phyloP scores from a whole-genome alignment of 2,113 vertebrate genomes.

The Oreamnos americanus region DNA sequence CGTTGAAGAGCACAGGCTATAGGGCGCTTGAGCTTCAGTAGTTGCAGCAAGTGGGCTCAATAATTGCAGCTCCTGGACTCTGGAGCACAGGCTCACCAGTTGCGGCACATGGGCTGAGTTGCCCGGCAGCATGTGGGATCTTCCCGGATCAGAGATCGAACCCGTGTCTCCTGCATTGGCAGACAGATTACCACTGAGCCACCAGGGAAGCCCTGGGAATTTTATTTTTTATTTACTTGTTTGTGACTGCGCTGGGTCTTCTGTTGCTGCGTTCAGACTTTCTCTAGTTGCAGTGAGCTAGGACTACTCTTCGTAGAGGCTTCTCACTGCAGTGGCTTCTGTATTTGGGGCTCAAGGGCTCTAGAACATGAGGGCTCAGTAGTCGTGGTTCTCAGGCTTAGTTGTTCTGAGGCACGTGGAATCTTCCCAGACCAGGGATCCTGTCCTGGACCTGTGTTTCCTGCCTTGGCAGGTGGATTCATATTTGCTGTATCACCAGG shows the following conservation, averaged over 20 bases:
- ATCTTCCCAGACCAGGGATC: not conserved
- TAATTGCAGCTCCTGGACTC: not conserved
- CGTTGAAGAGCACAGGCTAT: not conserved
- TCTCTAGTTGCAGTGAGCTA: not conserved
- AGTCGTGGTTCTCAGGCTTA: not conserved
- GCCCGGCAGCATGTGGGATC: not conserved
- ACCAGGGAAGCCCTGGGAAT: not conserved
- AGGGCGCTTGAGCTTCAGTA: not conserved
- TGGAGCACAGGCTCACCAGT: not conserved
- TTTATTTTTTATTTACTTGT: not conserved
- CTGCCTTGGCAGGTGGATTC: not conserved
- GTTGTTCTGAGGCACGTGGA: not conserved
- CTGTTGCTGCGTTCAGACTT: not conserved
- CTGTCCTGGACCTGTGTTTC: not conserved
- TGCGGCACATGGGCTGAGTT: not conserved
- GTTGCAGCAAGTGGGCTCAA: not conserved
- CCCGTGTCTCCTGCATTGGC: not conserved
- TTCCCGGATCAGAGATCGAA: not conserved
- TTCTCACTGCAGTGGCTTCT: not conserved
- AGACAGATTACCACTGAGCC: not conserved
- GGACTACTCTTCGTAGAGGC: fast-evolving
- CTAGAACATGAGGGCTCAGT: not conserved
- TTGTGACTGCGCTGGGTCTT: not conserved
- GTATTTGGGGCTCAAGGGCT: not conserved
- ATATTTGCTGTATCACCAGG: not conserved